A percentile compares a stretch with the other conserved stretches of the same genome.
Conservation (phyloP, 2,797 vertebrate genomes). For the Labroides dimidiatus region DNA sequence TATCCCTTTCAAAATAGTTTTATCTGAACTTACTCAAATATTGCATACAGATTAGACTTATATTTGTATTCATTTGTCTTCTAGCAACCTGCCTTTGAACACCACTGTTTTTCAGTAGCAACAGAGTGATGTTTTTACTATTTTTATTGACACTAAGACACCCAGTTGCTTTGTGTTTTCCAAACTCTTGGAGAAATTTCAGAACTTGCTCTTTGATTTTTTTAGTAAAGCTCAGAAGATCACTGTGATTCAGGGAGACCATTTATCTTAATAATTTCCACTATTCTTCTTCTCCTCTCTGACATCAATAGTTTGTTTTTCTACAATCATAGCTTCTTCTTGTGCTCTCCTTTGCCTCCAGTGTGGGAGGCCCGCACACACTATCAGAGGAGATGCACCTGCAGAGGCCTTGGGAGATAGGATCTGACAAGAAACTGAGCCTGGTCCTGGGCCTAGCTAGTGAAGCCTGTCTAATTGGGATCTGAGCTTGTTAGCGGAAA, state of each 20-base stretch:
- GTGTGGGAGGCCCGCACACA: conserved; percentile 12
- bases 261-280: conserved; percentile 51
- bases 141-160: not conserved
- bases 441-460: conserved; percentile 61
- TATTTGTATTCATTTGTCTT: too few species aligned
- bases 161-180: conserved; percentile 31
- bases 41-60: too few species aligned
- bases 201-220: conserved; percentile 18
- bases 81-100: too few species aligned
- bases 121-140: not conserved
- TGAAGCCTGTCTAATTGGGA: conserved; percentile 84
- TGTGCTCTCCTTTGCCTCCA: conserved; percentile 48
- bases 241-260: conserved; percentile 29
- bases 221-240: conserved; percentile 40
- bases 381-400: conserved; percentile 72
- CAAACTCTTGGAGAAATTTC: conserved; percentile 17
- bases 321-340: conserved; percentile 55
- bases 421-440: conserved; percentile 64
- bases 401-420: conserved; percentile 64
- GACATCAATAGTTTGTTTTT: conserved; percentile 66
- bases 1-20: too few species aligned
- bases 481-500: conserved; percentile 83
- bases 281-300: conserved; percentile 57
- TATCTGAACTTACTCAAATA: not conserved
- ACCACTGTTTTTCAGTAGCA: not conserved